A percentile compares a stretch with the other conserved stretches of the same genome.
phyloP scores from a whole-genome alignment of 2,888 invertebrate genomes.

The Zhengitettix transpicula region DNA sequence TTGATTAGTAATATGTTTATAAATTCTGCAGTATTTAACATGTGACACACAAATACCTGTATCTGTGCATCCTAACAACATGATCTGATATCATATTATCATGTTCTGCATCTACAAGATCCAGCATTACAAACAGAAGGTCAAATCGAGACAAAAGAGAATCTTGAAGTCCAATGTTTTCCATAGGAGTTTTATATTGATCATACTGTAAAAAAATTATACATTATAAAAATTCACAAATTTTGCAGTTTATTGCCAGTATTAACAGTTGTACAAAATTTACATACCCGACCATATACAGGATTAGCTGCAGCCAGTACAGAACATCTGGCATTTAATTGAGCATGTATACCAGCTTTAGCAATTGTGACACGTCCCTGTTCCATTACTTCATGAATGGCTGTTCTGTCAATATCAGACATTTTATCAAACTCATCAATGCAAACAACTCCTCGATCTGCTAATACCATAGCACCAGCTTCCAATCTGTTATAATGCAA shows the following conservation, averaged over 20 bases:
- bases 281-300: constrained; percentile 75
- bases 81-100: constrained; percentile 92
- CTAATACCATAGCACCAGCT: constrained; percentile 99
- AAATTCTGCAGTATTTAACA: too few relatives aligned
- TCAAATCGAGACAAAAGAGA: constrained; percentile 95
- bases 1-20: background rate
- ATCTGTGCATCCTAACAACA: constrained; percentile 93
- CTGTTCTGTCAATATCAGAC: constrained; percentile 97
- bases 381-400: constrained; percentile 99
- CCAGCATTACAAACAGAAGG: constrained; percentile 91
- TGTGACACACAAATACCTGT: constrained; percentile 49
- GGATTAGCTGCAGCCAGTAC: constrained; percentile 99
- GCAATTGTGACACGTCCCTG: constrained; percentile 95
- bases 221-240: too few relatives aligned
- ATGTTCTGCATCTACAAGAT: constrained; percentile 75
- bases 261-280: background rate
- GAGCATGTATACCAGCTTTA: constrained; percentile 95
- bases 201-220: constrained; percentile 56
- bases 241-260: background rate
- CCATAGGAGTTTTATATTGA: constrained; percentile 98
- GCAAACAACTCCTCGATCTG: constrained; percentile 94
- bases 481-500: constrained; percentile 44
- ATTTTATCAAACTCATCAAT: constrained; percentile 98
- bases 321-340: constrained; percentile 91
- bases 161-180: constrained; percentile 97